phyloP scores from a whole-genome alignment of 2,797 vertebrate species.

The Xiphorhynchus erythropygius region DNA sequence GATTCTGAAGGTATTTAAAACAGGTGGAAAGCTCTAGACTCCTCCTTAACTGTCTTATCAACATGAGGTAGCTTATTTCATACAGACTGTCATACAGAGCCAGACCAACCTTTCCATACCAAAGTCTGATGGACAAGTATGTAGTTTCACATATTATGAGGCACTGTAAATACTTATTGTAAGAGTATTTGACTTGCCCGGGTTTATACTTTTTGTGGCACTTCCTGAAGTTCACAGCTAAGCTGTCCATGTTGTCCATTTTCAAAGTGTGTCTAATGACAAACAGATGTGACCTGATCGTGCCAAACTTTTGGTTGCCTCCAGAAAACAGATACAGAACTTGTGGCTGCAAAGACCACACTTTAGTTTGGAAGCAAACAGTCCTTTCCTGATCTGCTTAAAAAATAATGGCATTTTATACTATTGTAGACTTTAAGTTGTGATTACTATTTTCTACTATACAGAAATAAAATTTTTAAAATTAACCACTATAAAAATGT shows the following conservation, averaged over 20 bases:
- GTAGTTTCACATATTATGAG: background rate
- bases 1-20: constrained; percentile 53
- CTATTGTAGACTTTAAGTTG: background rate
- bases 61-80: background rate
- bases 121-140: background rate
- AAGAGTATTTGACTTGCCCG: background rate
- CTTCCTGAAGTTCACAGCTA: constrained; percentile 1
- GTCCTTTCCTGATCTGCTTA: background rate
- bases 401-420: background rate
- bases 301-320: background rate
- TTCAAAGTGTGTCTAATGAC: background rate
- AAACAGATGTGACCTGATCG: background rate
- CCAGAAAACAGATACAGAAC: background rate
- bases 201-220: background rate
- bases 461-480: background rate
- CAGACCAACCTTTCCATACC: background rate
- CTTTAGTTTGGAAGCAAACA: background rate
- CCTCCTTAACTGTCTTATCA: background rate
- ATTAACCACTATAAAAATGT: background rate
- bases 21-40: background rate
- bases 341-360: background rate
- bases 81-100: background rate
- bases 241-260: background rate
- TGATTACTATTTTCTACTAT: background rate
- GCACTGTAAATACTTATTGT: background rate